Base-by-base conservation (phyloP, 2,888 invertebrate species). In the Oscheius onirici region DNA sequence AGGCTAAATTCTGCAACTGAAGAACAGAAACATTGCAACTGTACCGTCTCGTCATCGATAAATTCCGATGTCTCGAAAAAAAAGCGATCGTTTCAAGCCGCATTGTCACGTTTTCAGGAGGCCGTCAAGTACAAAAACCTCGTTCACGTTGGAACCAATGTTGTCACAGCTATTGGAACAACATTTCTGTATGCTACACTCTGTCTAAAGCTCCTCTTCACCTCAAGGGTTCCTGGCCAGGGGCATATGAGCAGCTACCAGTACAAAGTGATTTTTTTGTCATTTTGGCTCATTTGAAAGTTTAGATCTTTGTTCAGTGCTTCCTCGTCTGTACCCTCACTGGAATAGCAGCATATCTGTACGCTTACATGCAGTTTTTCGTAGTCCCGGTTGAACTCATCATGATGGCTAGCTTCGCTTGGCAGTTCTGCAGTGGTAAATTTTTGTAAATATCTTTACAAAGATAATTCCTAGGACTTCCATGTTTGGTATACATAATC, bases 361-460 rank as follows among this genome's bases (percentile, higher is more conserved):
- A 60, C 44, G 60, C 44, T 1, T 60, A 60, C 26, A 60, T 60
- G 60, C 60, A 60, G 41, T 60, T 44, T 15, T 60, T 60, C n/a
- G 22, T 26, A 2, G 60, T 60, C 13, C 41, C 60, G 3, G 20
- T 44, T 6, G 20, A 44, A 24, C 13, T 44, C 13, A 60, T 60
- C 22, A 41, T 44, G 17, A 20, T 60, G 11, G 60, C 60, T 10
- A 44, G 44, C 22, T 24, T 60, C n/a, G 60, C 60, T 1, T 60
- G 44, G 43, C 60, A 60, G 24, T 11, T 60, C 8, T 60, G 41
- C 44, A 44, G 60, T 24, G 60, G 60, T 60, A 57, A 17, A 1
- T 17, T 15, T 10, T 10, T n/a, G 5, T 10, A 8, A 1, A n/a
- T n/a, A 28, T 1, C 1, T 15, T 57, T 15, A 3, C 15, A 34